Percentiles rank a stretch among this genome's conserved stretches.
Conservation (phyloP, 2,797 vertebrate genomes). For the Pseudomugil gertrudae region DNA sequence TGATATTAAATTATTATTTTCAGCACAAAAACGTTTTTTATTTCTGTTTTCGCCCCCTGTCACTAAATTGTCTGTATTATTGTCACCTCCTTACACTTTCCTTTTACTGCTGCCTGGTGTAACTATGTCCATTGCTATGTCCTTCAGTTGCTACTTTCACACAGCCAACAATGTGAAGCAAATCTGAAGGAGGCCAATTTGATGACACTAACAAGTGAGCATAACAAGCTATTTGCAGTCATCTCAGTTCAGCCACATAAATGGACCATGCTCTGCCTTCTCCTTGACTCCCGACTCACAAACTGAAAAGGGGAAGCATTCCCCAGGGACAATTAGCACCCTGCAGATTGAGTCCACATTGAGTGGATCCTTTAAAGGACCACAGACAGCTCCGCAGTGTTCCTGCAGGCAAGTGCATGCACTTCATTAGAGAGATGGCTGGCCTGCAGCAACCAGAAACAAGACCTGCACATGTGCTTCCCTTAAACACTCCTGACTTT, state of each 20-base stretch:
- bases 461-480: slow-evolving; percentile 46
- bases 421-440: slow-evolving; percentile 80
- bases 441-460: slow-evolving; percentile 68
- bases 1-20: neutral
- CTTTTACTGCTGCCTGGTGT: slow-evolving; percentile 22
- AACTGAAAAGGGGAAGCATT: slow-evolving; percentile 65
- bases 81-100: neutral
- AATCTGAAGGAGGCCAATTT: slow-evolving; percentile 57
- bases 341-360: slow-evolving; percentile 51
- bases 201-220: slow-evolving; percentile 58
- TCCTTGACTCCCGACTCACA: slow-evolving; percentile 74
- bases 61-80: neutral
- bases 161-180: slow-evolving; percentile 22
- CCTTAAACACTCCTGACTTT: neutral
- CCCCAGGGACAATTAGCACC: slow-evolving; percentile 75
- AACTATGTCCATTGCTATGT: slow-evolving; percentile 41
- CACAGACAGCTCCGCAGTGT: slow-evolving; percentile 62
- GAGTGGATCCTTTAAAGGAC: slow-evolving; percentile 75
- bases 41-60: neutral
- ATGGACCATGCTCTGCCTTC: slow-evolving; percentile 55
- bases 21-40: neutral
- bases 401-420: slow-evolving; percentile 59
- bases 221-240: slow-evolving; percentile 49
- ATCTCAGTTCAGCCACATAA: slow-evolving; percentile 51
- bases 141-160: slow-evolving; percentile 36